Conservation (phyloP, 2,888 invertebrate genomes). For the Perizoma flavofasciatum region DNA sequence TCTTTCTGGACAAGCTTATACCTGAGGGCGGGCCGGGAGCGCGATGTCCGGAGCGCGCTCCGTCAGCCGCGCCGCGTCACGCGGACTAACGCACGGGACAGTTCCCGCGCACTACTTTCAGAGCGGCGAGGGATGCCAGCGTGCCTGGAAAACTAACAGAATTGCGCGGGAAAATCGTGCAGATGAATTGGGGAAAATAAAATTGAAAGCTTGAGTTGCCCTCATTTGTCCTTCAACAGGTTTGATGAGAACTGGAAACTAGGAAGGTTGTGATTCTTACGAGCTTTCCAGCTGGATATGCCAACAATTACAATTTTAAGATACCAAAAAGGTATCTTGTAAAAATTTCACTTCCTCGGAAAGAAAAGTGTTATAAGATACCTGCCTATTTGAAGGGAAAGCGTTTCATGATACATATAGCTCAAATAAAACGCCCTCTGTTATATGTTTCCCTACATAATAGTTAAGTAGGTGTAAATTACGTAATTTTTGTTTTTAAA, state of each 20-base stretch:
- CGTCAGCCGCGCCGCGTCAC: slow-evolving; percentile 70
- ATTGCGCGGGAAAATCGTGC: slow-evolving; percentile 4
- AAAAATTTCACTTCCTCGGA: too few species aligned
- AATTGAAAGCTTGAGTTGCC: not conserved
- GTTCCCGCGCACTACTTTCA: slow-evolving; percentile 47
- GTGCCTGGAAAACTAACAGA: not conserved
- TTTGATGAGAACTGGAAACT: not conserved
- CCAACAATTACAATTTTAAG: too few species aligned
- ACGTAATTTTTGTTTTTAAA: too few species aligned
- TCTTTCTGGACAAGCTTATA: slow-evolving; percentile 40
- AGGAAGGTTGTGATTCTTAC: too few species aligned
- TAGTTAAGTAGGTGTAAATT: too few species aligned
- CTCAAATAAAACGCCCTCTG: too few species aligned
- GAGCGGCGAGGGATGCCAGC: slow-evolving; percentile 49
- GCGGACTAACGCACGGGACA: slow-evolving; percentile 69
- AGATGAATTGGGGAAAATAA: slow-evolving; percentile 12
- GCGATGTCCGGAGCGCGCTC: slow-evolving; percentile 57
- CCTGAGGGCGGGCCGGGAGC: slow-evolving; percentile 63
- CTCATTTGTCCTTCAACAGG: slow-evolving; percentile 5
- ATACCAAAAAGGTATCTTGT: too few species aligned
- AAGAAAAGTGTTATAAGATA: too few species aligned
- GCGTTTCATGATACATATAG: too few species aligned
- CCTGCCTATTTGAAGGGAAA: too few species aligned
- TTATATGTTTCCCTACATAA: too few species aligned
- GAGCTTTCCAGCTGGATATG: too few species aligned